Percentiles rank a stretch among this genome's conserved stretches.
Conservation (phyloP, 1,140 invertebrate species). For the Pissodes strobi region DNA sequence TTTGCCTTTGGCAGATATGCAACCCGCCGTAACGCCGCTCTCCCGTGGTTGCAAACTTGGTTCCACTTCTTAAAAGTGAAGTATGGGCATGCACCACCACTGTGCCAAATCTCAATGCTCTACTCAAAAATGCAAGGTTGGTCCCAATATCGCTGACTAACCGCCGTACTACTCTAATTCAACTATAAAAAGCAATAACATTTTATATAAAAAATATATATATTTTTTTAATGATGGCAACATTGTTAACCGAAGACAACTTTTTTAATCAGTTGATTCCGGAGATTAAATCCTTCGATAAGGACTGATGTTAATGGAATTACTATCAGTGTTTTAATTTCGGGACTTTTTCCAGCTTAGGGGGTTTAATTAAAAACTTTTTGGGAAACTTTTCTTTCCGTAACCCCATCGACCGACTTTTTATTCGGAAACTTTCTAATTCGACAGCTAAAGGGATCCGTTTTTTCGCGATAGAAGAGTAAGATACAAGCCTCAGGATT, state of each 20-base stretch:
- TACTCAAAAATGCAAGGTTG: no score
- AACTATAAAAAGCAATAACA: no score
- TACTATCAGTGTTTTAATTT: slow-evolving; percentile 54
- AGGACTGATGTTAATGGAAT: slow-evolving; percentile 55
- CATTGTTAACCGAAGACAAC: slow-evolving; percentile 46
- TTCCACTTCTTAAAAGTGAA: no score
- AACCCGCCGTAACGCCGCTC: no score
- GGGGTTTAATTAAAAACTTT: slow-evolving; percentile 49
- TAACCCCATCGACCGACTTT: slow-evolving; percentile 19
- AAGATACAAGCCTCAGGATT: slow-evolving; percentile 26
- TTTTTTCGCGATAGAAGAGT: slow-evolving; percentile 13
- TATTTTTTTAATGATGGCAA: no score
- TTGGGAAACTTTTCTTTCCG: slow-evolving; percentile 20
- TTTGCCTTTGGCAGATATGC: no score
- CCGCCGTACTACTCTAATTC: no score
- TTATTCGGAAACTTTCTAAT: slow-evolving; percentile 33
- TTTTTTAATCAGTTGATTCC: slow-evolving; percentile 56
- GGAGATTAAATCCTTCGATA: slow-evolving; percentile 53
- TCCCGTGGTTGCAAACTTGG: no score
- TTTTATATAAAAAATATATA: no score
- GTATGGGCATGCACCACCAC: no score
- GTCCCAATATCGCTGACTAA: no score
- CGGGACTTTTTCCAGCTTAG: slow-evolving; percentile 35
- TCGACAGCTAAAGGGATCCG: slow-evolving; percentile 20
- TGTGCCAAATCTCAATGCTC: no score